These are phyloP conservation scores for Chironomus striatipennis DNA, from an alignment of 1,140 invertebrate genomes.

Conservation along the genomic window DNA sequence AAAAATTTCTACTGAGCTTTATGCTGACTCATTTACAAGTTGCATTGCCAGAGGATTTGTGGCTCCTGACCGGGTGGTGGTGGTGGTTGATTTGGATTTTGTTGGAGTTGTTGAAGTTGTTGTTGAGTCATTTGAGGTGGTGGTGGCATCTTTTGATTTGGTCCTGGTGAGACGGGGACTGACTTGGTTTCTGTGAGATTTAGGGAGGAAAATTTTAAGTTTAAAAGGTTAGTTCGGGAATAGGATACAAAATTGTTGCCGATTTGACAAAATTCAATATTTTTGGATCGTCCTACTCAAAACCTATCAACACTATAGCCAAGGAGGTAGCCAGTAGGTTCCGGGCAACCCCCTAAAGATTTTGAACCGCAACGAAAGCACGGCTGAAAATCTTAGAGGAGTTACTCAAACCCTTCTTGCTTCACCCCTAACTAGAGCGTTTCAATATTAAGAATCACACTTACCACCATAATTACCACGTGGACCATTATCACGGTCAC, in stretches of 20 bases:
- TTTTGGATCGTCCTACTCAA: no score
- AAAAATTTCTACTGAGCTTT: background rate
- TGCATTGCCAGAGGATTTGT: constrained; percentile 96
- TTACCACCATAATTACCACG: constrained; percentile 62
- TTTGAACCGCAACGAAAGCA: no score
- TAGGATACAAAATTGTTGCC: no score
- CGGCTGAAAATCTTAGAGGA: no score
- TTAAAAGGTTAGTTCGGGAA: no score
- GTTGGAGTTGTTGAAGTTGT: constrained; percentile 61
- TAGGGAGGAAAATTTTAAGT: background rate
- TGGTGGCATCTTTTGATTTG: constrained; percentile 18
- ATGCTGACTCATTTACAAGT: constrained; percentile 59
- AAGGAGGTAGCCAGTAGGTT: no score
- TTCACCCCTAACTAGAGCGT: no score
- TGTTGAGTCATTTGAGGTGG: constrained; percentile 43
- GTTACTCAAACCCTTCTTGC: no score
- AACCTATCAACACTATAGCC: no score
- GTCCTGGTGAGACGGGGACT: constrained; percentile 37
- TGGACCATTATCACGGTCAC: constrained; percentile 73
- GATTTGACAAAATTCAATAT: no score
- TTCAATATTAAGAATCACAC: constrained; percentile 29
- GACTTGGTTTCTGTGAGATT: constrained; percentile 73
- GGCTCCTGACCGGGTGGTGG: constrained; percentile 68
- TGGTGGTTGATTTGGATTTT: constrained; percentile 46
- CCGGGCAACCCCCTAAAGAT: no score